These are phyloP conservation scores for Microtus montanus DNA, from an alignment of 2,113 vertebrate genomes.

Conservation along the genomic window DNA sequence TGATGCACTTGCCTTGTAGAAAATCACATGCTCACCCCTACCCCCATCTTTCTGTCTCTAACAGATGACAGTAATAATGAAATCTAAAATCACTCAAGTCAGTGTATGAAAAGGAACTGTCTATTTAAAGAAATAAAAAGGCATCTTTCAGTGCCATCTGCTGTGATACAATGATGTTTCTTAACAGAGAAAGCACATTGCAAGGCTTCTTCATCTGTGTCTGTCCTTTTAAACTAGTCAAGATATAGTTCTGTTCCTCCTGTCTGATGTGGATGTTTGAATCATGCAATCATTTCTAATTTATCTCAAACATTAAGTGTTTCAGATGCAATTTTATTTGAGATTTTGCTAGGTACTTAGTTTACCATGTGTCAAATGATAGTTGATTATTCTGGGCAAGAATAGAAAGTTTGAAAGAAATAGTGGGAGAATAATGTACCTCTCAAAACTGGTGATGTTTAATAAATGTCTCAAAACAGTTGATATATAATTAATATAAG, in stretches of 20 bases:
- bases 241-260: conserved; percentile 65
- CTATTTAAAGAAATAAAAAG: conserved; percentile 66
- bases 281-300: conserved; percentile 67
- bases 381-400: conserved; percentile 59
- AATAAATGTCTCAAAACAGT: conserved; percentile 67
- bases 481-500: conserved; percentile 70
- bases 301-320: conserved; percentile 68
- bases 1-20: conserved; percentile 70
- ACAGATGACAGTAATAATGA: conserved; percentile 76
- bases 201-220: conserved; percentile 67
- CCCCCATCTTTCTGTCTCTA: conserved; percentile 43
- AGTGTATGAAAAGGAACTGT: conserved; percentile 67
- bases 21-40: conserved; percentile 59
- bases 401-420: conserved; percentile 69
- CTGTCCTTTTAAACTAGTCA: conserved; percentile 69
- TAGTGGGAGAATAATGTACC: conserved; percentile 14
- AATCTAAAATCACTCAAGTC: conserved; percentile 75
- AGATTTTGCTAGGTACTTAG: conserved; percentile 71
- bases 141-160: conserved; percentile 65
- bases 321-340: conserved; percentile 73
- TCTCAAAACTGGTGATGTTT: conserved; percentile 74
- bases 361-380: conserved; percentile 69
- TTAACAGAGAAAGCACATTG: conserved; percentile 66
- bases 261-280: conserved; percentile 70
- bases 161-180: conserved; percentile 76